Percentiles rank a stretch among this genome's conserved stretches.
phyloP scores from a whole-genome alignment of 2,113 vertebrate species.

The Oreochromis aureus region DNA sequence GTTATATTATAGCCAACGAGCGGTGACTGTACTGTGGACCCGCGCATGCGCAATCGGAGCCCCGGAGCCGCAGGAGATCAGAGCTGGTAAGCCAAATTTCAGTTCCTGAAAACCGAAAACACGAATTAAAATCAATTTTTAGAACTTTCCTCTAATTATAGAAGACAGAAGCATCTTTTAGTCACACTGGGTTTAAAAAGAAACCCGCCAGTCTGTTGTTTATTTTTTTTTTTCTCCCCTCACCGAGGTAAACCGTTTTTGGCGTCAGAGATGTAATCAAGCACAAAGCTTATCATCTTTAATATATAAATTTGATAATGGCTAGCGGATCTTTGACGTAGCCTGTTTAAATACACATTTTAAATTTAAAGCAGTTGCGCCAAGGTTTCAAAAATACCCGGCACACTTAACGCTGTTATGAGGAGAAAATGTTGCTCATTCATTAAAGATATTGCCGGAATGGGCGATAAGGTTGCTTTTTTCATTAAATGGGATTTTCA shows the following conservation, averaged over 20 bases:
- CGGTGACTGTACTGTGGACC: conserved; percentile 10
- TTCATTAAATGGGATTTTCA: conserved; percentile 27
- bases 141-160: background rate
- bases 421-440: conserved; percentile 26
- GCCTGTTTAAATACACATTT: background rate
- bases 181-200: background rate
- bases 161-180: background rate
- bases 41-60: conserved; percentile 69
- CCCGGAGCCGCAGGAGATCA: conserved; percentile 72
- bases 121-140: conserved; percentile 10
- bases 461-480: conserved; percentile 33
- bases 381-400: background rate
- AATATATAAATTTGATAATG: background rate
- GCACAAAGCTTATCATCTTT: conserved; percentile 28
- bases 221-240: background rate
- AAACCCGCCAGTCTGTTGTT: background rate
- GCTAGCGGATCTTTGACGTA: background rate
- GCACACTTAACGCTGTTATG: background rate
- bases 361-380: background rate
- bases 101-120: conserved; percentile 34
- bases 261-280: conserved; percentile 16
- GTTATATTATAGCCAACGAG: background rate
- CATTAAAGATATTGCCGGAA: conserved; percentile 22
- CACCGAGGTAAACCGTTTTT: background rate
- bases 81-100: conserved; percentile 76